phyloP scores from a whole-genome alignment of 2,888 invertebrate species.

The Vesta saturnalis region DNA sequence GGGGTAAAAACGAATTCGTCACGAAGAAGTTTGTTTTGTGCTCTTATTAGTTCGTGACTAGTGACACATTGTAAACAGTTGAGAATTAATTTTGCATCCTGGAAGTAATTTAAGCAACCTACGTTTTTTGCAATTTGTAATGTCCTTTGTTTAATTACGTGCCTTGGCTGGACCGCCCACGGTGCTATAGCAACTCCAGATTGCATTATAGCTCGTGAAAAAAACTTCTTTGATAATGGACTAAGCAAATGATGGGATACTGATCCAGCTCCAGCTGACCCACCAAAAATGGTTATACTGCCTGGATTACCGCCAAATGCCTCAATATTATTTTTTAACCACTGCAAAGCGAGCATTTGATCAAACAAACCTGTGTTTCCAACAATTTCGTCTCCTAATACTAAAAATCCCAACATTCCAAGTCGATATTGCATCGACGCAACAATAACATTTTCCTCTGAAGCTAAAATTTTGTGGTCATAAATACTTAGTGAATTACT shows the following conservation, averaged over 20 bases:
- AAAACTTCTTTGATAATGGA: conserved; percentile 80
- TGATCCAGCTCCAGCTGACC: conserved; percentile 94
- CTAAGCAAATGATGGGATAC: conserved; percentile 86
- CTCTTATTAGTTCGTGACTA: not conserved
- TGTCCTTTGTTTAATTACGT: not conserved
- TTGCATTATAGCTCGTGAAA: conserved; percentile 90
- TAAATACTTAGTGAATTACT: not conserved
- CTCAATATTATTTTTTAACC: conserved; percentile 87
- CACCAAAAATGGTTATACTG: conserved; percentile 91
- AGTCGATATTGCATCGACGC: conserved; percentile 3
- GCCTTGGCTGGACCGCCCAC: conserved; percentile 71
- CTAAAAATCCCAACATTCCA: not conserved
- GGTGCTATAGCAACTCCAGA: conserved; percentile 92
- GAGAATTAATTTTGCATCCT: not conserved
- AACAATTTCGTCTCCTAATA: conserved; percentile 57
- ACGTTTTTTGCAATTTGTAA: not conserved
- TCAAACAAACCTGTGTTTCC: conserved; percentile 96
- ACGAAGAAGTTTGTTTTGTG: not conserved
- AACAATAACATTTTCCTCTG: conserved; percentile 1
- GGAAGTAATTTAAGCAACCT: no score
- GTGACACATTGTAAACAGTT: not conserved
- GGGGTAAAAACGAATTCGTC: not conserved
- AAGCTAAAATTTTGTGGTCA: conserved; percentile 1
- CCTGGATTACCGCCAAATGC: conserved; percentile 90
- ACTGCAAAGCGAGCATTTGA: conserved; percentile 89